Evolutionary conservation across 64 coral and sea anemone genomes (phyloP), one percentile per base, ranked within the genome.

Genomic region (Montipora cactus): DNA sequence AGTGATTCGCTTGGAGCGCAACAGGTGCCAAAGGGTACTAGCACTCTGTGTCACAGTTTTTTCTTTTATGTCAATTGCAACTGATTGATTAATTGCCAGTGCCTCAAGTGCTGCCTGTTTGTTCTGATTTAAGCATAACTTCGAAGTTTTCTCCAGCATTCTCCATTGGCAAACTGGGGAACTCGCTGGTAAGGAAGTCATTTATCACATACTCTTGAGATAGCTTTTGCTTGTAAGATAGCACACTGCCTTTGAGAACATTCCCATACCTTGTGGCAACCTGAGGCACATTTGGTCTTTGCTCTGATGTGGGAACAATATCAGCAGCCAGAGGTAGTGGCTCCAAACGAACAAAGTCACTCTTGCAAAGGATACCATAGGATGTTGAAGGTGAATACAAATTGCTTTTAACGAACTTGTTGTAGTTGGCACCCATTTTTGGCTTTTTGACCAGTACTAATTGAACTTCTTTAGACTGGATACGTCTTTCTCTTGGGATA

Each of bases 141-240:
- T 7, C 22, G 87, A 95, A 81, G 9, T 67, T 75, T 55, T 23
- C 18, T 1, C 70, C 22, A 7, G 50, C 75, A 46, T 51, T 4
- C 47, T 46, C 4, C 14, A 89, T 18, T 8, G 91, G 91, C 16
- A 93, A 44, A 11, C 19, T 18, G 44, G 74, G 81, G 62, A 77
- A 93, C 19, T 58, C 53, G 48, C 69, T 62, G 2, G 8, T 19
- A 87, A 45, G 16, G 74, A 57, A 93, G 69, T 93, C 81, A 93
- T 93, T 93, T 28, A 93, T 93, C 18, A 93, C 62, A 67, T 93
- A 93, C 47, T 93, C 53, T 22, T 90, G 47, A 3, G 55, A 23
- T 25, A 90, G 88, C 76, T 20, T 79, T 90, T 80, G 88, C 78
- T 90, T 59, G 76, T 90, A 90, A 11, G 88, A 79, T 37, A 90